phyloP scores from a whole-genome alignment of 2,797 vertebrate genomes.

The Cossypha polioptera region DNA sequence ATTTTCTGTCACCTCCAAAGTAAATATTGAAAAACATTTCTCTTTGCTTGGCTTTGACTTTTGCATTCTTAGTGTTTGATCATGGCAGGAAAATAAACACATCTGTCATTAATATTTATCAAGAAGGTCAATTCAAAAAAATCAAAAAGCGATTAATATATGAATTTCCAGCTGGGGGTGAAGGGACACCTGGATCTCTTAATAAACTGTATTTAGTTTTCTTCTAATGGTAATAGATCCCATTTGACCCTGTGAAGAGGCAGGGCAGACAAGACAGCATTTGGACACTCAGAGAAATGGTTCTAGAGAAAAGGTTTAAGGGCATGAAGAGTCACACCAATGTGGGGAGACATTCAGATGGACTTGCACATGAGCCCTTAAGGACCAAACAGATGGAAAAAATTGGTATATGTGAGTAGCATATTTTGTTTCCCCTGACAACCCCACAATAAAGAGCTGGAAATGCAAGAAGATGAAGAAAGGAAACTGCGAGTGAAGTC shows the following conservation, averaged over 20 bases:
- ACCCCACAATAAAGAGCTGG: neutral
- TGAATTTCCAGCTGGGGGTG: neutral
- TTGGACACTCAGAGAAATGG: neutral
- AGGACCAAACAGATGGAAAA: neutral
- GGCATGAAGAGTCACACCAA: neutral
- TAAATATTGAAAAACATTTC: conserved; percentile 25
- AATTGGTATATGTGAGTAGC: neutral
- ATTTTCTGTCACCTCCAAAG: conserved; percentile 12
- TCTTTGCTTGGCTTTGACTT: neutral
- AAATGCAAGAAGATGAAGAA: neutral
- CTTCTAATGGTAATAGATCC: neutral
- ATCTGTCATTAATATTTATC: conserved; percentile 3
- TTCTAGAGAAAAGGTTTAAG: neutral
- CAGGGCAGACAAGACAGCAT: neutral
- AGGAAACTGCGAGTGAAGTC: neutral
- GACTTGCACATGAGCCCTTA: neutral
- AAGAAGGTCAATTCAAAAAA: neutral
- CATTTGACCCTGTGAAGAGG: neutral
- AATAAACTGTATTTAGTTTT: neutral
- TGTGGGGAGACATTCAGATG: neutral
- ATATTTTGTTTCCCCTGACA: neutral
- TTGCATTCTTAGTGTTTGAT: neutral
- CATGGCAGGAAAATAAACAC: neutral
- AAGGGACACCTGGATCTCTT: neutral
- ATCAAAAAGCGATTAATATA: neutral